A percentile compares a stretch with the other conserved stretches of the same genome.
Evolutionary conservation across 2,888 invertebrate genomes (phyloP).

Genomic region (Chrysomela aeneicollis): DNA sequence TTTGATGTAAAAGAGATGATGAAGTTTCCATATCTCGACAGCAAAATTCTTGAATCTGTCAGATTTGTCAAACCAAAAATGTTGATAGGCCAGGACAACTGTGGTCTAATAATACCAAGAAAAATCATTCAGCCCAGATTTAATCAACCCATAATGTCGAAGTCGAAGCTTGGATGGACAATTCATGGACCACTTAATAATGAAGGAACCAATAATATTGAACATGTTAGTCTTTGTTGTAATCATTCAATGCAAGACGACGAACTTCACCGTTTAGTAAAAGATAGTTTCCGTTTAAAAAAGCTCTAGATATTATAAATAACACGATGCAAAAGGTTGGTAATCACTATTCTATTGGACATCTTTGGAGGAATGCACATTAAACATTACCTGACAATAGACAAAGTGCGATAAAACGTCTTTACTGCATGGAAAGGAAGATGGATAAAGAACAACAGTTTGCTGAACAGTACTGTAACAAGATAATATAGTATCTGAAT

Average conservation of each 20-base stretch:
- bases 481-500: background rate
- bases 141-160: no score
- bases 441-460: background rate
- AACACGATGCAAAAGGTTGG: no score
- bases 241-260: background rate
- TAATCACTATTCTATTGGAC: background rate
- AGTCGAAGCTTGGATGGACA: no score
- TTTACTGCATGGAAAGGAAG: conserved; percentile 12
- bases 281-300: background rate
- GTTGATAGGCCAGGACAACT: background rate
- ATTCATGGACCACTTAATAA: no score
- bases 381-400: background rate
- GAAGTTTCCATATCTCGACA: no score
- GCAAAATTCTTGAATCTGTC: background rate
- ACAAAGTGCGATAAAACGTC: no score
- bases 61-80: background rate
- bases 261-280: background rate
- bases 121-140: background rate
- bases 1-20: background rate
- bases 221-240: background rate
- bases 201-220: no score
- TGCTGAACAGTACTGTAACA: background rate
- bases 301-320: background rate
- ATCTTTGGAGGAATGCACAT: background rate
- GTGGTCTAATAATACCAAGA: no score